phyloP scores from a whole-genome alignment of 2,113 vertebrate species.

The Rana temporaria region DNA sequence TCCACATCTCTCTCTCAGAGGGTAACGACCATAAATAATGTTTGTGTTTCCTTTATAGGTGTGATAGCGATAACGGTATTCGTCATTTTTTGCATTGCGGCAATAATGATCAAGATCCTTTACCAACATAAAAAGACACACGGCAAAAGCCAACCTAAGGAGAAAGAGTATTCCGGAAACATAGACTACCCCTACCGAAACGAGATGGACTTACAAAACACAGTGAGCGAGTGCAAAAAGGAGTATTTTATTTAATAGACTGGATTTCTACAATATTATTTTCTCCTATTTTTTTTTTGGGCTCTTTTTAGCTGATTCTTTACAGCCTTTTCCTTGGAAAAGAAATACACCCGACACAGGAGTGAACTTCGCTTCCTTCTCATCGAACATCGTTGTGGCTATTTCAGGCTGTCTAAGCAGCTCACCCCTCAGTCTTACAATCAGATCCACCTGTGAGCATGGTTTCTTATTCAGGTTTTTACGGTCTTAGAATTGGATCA shows the following conservation, averaged over 20 bases:
- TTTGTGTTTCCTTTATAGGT: conserved; percentile 69
- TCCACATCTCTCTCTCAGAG: too few relatives aligned
- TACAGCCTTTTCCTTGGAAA: conserved; percentile 45
- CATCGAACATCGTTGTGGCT: conserved; percentile 57
- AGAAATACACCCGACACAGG: conserved; percentile 58
- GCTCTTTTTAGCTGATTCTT: conserved; percentile 55
- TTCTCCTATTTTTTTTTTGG: conserved; percentile 12
- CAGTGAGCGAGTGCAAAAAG: conserved; percentile 89
- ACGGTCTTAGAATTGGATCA: too few relatives aligned
- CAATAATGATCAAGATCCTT: conserved; percentile 86
- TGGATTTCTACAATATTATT: conserved; percentile 18
- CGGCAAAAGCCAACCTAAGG: conserved; percentile 76
- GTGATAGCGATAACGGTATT: conserved; percentile 91
- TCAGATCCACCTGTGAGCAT: conserved; percentile 57
- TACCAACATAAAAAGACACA: conserved; percentile 89
- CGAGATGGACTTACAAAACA: conserved; percentile 89
- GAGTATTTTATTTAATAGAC: conserved; percentile 95
- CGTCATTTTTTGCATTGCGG: conserved; percentile 85
- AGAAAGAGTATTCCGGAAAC: conserved; percentile 84
- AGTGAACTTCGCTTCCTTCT: conserved; percentile 64
- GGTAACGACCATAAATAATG: too few relatives aligned
- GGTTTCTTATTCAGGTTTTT: conserved; percentile 43
- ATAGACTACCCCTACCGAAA: conserved; percentile 87
- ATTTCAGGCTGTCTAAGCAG: conserved; percentile 55
- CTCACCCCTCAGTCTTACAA: conserved; percentile 48